These are phyloP conservation scores for Aphodius sticticus DNA, from an alignment of 2,888 invertebrate species.

Conservation along the genomic window DNA sequence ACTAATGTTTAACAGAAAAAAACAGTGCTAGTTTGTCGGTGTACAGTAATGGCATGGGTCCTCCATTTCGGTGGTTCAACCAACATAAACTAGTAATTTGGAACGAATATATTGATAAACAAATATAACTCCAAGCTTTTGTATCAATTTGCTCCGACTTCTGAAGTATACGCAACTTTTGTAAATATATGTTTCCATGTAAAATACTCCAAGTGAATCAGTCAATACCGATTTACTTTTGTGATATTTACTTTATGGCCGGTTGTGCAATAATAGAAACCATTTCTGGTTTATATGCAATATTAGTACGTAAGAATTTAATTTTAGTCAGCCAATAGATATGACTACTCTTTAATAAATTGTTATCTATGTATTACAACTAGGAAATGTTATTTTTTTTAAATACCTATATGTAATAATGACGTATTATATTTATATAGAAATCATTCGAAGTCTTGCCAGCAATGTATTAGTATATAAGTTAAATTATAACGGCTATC, in stretches of 20 bases:
- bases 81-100: no score
- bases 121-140: not conserved
- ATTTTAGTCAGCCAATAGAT: constrained; percentile 21
- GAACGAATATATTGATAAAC: no score
- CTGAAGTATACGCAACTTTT: not conserved
- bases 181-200: constrained; percentile 19
- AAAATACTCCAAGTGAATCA: constrained; percentile 17
- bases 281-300: constrained; percentile 39
- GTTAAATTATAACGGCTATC: constrained; percentile 41
- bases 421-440: no score
- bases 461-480: constrained; percentile 8
- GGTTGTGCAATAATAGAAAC: constrained; percentile 54
- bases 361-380: constrained; percentile 11
- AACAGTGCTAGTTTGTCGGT: no score
- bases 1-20: no score
- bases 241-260: constrained; percentile 56
- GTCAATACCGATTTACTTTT: constrained; percentile 41
- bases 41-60: no score
- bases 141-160: not conserved
- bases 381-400: no score
- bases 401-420: no score
- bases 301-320: constrained; percentile 43
- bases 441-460: no score
- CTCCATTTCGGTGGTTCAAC: no score
- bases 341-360: constrained; percentile 23